Evolutionary conservation across 2,888 invertebrate genomes (phyloP).

Genomic region (Drosophila glabriapex): DNA sequence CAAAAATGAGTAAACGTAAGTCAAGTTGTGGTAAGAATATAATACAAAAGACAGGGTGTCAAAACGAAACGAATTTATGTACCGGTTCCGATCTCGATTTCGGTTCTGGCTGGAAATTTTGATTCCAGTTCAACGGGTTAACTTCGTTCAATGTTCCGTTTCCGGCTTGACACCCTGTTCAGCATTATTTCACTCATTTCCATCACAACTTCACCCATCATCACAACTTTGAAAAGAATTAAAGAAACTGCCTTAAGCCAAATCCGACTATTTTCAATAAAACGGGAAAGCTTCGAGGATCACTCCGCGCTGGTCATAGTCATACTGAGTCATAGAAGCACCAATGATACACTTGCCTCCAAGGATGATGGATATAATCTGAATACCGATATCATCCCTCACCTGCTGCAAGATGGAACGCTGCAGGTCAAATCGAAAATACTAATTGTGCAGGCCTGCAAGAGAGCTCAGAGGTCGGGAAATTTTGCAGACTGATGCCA

Average conservation of each 20-base stretch:
- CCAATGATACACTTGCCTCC: slow-evolving; percentile 79
- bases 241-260: not conserved
- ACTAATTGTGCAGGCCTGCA: slow-evolving; percentile 84
- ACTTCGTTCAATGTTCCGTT: too few relatives aligned
- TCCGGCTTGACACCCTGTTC: too few relatives aligned
- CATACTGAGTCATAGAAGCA: slow-evolving; percentile 82
- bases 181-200: not conserved
- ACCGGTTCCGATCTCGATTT: too few relatives aligned
- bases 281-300: slow-evolving; percentile 75
- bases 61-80: too few relatives aligned
- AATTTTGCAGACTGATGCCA: slow-evolving; percentile 76
- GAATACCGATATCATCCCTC: slow-evolving; percentile 82
- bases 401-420: slow-evolving; percentile 79
- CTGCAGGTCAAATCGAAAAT: slow-evolving; percentile 83
- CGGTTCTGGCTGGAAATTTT: too few relatives aligned
- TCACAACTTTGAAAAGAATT: too few relatives aligned
- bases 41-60: not conserved
- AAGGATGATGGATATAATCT: slow-evolving; percentile 81
- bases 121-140: too few relatives aligned
- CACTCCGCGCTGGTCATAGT: slow-evolving; percentile 81
- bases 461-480: slow-evolving; percentile 76
- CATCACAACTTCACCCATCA: too few relatives aligned
- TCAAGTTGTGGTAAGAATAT: slow-evolving; percentile 12
- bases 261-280: slow-evolving; percentile 63
- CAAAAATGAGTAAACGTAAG: slow-evolving; percentile 78